Evolutionary conservation across 2,797 vertebrate genomes (phyloP), one percentile per base, ranked within the genome.

Genomic region (Yasuhikotakia modesta): DNA sequence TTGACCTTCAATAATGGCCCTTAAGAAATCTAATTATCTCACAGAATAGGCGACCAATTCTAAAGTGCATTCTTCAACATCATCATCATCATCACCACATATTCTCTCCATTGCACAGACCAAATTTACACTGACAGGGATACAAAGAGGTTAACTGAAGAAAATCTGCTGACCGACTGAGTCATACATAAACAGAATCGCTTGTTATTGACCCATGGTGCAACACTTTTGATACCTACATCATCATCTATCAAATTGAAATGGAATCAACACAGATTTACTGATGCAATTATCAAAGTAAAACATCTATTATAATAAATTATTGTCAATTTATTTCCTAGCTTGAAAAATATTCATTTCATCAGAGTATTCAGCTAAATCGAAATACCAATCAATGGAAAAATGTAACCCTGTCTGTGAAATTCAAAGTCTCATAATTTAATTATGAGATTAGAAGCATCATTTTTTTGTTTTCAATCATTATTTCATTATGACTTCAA

Each of bases 21-120:
- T 50, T 52, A 53, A 50, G 64, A 73, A 68, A 64, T n/a, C 24
- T 64, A 69, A 73, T 83, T 83, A 73, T 77, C 64, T 64, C 32
- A 58, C 8, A 73, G 48, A 61, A 21, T 22, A 72, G 43, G 14
- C 43, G 16, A 10, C 14, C 3, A 13, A 12, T 60, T 50, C n/a
- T 68, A 13, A 17, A 43, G 30, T 27, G 57, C 27, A 52, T 39
- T 63, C 2, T 1, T 0, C 19, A 55, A 3, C 5, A 32, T n/a
- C 57, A 53, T 32, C 48, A 57, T 21, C 0, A 57, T n/a, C n/a
- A n/a, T n/a, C n/a, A n/a, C 21, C n/a, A 6, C 27, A 68, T 75
- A 13, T 76, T 35, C 45, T 70, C 50, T 61, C 66, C 53, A 71
- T 67, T 58, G 71, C 50, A 65, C 58, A 57, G 70, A 64, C 43